Evolutionary conservation across 2,888 invertebrate species (phyloP).

Genomic region (Adelognathus sp.): DNA sequence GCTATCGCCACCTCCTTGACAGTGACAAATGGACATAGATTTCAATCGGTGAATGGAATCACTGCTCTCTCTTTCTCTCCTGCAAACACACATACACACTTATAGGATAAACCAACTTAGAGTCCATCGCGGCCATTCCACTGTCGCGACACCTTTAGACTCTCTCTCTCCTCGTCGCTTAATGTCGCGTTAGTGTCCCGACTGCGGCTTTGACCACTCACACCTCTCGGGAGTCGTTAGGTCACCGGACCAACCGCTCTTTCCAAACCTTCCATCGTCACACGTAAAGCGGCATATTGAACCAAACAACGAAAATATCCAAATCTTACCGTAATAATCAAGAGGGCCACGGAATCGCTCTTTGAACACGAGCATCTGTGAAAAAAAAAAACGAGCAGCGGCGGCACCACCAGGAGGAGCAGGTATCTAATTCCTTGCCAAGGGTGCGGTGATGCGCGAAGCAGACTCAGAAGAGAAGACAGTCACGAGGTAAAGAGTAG

Average conservation of each 20-base stretch:
- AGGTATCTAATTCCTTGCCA: conserved; percentile 52
- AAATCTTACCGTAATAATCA: conserved; percentile 43
- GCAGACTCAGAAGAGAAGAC: conserved; percentile 48
- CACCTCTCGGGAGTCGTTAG: conserved; percentile 37
- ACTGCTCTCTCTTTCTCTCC: conserved; percentile 74
- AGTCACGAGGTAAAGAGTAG: conserved; percentile 31
- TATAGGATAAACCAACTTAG: conserved; percentile 40
- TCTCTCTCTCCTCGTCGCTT: conserved; percentile 46
- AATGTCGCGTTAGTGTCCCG: conserved; percentile 74
- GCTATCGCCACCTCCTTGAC: conserved; percentile 83
- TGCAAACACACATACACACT: conserved; percentile 43
- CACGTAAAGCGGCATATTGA: conserved; percentile 21
- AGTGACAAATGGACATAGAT: conserved; percentile 91
- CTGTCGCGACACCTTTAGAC: conserved; percentile 50
- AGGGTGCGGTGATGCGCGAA: conserved; percentile 58
- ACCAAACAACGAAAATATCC: conserved; percentile 40
- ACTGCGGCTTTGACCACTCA: conserved; percentile 54
- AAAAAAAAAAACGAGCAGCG: not conserved
- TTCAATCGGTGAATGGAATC: conserved; percentile 87
- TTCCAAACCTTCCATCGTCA: conserved; percentile 4
- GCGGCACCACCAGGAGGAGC: conserved; percentile 14
- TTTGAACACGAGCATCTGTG: conserved; percentile 46
- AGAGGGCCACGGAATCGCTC: conserved; percentile 38
- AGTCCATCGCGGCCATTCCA: conserved; percentile 49
- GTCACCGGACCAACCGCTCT: conserved; percentile 24